phyloP scores from a whole-genome alignment of 1,140 invertebrate genomes.

The Agrypnia vestita region DNA sequence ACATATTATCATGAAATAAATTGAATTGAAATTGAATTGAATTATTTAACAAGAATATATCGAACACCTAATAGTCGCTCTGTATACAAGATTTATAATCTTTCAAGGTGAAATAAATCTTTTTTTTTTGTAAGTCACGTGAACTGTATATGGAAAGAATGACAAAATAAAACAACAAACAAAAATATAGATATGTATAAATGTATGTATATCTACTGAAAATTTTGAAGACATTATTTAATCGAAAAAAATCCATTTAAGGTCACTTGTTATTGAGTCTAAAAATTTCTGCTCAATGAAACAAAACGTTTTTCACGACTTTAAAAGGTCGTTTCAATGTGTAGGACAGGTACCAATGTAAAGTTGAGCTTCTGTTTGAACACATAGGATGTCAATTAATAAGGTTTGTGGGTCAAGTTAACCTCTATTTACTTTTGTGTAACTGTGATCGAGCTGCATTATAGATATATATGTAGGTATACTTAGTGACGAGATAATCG shows the following conservation, averaged over 20 bases:
- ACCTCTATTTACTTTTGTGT: neutral
- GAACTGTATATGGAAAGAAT: too few relatives aligned
- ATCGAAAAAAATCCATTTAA: neutral
- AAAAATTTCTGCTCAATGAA: constrained; percentile 13
- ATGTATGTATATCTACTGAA: too few relatives aligned
- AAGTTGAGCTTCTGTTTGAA: constrained; percentile 20
- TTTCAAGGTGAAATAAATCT: neutral
- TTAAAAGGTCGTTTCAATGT: constrained; percentile 5
- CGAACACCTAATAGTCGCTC: too few relatives aligned
- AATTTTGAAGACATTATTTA: neutral
- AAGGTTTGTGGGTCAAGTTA: constrained; percentile 38
- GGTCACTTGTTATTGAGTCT: constrained; percentile 6
- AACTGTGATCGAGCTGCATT: too few relatives aligned
- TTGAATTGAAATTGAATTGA: too few relatives aligned
- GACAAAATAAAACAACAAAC: too few relatives aligned
- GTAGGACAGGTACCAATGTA: neutral
- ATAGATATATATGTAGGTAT: too few relatives aligned
- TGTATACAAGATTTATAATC: neutral
- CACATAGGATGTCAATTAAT: neutral
- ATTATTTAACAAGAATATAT: too few relatives aligned
- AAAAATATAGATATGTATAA: too few relatives aligned
- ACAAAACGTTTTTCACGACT: constrained; percentile 41
- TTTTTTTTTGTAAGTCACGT: too few relatives aligned
- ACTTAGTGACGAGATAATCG: too few relatives aligned
- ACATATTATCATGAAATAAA: too few relatives aligned